Evolutionary conservation across 2,113 vertebrate species (phyloP).

Genomic region (Ciconia boyciana): DNA sequence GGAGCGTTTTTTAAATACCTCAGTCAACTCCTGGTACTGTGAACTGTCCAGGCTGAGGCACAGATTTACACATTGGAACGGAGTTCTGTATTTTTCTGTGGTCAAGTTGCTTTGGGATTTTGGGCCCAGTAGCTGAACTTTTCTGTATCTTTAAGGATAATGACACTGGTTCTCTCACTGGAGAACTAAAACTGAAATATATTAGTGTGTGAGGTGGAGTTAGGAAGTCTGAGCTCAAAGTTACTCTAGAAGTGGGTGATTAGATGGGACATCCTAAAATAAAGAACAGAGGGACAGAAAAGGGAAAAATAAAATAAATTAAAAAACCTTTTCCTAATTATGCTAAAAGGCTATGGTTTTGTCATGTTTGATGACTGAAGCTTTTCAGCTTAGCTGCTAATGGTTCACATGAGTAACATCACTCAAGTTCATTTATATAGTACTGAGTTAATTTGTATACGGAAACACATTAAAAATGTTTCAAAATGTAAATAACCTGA

Average conservation of each 20-base stretch:
- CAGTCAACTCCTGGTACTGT: background rate
- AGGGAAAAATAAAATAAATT: background rate
- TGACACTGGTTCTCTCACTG: background rate
- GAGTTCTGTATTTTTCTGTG: background rate
- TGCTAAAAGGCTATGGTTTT: background rate
- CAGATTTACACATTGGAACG: background rate
- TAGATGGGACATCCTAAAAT: background rate
- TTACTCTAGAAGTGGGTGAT: background rate
- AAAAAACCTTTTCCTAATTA: background rate
- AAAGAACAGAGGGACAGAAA: background rate
- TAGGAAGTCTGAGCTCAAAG: background rate
- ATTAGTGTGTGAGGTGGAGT: background rate
- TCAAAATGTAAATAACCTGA: background rate
- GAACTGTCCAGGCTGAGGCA: background rate
- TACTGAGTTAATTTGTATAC: background rate
- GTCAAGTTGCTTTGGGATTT: background rate
- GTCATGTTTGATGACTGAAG: background rate
- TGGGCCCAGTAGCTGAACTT: background rate
- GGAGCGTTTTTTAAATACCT: background rate
- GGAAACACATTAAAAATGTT: background rate
- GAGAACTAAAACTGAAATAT: background rate
- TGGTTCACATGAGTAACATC: background rate
- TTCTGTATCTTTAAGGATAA: background rate
- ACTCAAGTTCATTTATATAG: background rate
- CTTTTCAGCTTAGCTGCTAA: background rate